Conservation (phyloP, 1,140 invertebrate genomes). For the Oscheius sp. region DNA sequence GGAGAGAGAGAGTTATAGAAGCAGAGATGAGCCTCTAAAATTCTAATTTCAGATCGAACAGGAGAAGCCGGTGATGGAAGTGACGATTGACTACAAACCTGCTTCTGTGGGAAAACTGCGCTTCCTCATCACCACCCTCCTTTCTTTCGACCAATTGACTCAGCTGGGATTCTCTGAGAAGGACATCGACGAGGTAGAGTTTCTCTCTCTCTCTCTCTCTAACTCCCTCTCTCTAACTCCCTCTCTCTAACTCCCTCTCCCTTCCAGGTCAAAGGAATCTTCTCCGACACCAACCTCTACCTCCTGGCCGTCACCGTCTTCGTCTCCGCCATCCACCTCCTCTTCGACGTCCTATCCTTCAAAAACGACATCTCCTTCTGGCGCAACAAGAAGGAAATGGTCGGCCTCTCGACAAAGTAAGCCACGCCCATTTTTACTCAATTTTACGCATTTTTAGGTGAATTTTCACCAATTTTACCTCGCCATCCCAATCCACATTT, state of each 20-base stretch:
- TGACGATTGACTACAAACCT: conserved; percentile 42
- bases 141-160: conserved; percentile 33
- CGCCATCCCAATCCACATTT: no score
- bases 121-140: conserved; percentile 27
- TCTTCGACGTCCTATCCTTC: conserved; percentile 94
- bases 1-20: no score
- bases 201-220: neutral
- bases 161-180: conserved; percentile 79
- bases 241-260: neutral
- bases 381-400: conserved; percentile 77
- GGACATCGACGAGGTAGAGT: conserved; percentile 84
- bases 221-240: neutral
- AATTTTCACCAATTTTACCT: no score
- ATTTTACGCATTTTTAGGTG: no score
- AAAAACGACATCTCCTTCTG: conserved; percentile 97
- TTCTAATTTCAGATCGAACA: conserved; percentile 23
- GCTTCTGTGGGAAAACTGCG: conserved; percentile 43
- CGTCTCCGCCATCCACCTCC: conserved; percentile 83
- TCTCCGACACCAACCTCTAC: conserved; percentile 90
- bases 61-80: conserved; percentile 30
- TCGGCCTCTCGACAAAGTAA: conserved; percentile 79
- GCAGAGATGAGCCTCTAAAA: no score
- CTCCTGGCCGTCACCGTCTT: conserved; percentile 86
- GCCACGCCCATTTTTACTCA: conserved; percentile 11
- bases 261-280: conserved; percentile 77